Conservation (phyloP, 2,888 invertebrate genomes). For the Baccha elongata region DNA sequence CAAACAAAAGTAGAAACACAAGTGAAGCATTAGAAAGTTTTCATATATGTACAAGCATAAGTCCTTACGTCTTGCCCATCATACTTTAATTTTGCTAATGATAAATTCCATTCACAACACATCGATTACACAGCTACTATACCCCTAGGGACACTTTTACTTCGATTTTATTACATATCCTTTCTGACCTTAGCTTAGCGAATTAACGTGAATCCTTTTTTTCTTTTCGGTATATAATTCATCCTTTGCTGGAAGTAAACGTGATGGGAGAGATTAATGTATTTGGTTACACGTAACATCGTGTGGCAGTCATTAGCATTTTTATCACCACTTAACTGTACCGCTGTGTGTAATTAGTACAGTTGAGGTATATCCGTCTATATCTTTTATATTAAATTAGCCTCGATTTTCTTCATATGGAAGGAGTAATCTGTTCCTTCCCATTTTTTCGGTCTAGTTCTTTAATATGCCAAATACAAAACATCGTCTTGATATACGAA, state of each 20-base stretch:
- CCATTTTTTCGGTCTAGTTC: conserved; percentile 21
- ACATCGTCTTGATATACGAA: conserved; percentile 25
- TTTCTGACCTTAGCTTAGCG: conserved; percentile 47
- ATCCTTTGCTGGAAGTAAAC: conserved; percentile 14
- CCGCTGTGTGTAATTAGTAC: conserved; percentile 70
- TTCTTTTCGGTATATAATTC: conserved; percentile 17
- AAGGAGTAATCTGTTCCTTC: conserved; percentile 4
- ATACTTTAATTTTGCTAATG: conserved; percentile 26
- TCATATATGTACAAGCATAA: too few species aligned
- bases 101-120: conserved; percentile 37
- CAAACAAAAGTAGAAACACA: too few species aligned
- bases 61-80: too few species aligned
- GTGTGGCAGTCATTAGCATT: conserved; percentile 69
- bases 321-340: conserved; percentile 70
- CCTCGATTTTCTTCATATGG: not conserved
- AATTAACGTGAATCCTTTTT: conserved; percentile 56
- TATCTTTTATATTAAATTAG: conserved; percentile 73
- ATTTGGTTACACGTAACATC: conserved; percentile 53
- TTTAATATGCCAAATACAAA: conserved; percentile 7
- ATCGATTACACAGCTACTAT: conserved; percentile 39
- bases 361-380: too few species aligned
- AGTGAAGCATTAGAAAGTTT: too few species aligned
- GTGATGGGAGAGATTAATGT: conserved; percentile 69
- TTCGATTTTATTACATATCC: conserved; percentile 48
- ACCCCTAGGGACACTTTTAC: conserved; percentile 34